Evolutionary conservation across 2,113 vertebrate species (phyloP).

Genomic region (Orthonyx spaldingii): DNA sequence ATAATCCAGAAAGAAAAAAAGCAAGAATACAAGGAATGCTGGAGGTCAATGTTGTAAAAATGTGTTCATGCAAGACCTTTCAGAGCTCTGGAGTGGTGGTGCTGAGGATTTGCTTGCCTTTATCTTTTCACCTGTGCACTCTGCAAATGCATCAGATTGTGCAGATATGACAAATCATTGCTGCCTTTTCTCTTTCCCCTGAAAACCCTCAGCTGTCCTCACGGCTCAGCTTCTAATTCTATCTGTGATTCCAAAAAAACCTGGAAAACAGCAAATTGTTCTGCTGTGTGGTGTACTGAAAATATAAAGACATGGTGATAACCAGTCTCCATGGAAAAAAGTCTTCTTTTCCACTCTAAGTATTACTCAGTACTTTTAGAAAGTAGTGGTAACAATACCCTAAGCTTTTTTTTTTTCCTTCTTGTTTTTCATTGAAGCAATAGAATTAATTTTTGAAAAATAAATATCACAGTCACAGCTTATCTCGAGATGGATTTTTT

Average conservation of each 20-base stretch:
- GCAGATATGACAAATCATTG: background rate
- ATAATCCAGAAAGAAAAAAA: background rate
- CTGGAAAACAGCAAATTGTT: background rate
- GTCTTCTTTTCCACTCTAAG: background rate
- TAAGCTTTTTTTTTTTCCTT: background rate
- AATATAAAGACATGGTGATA: background rate
- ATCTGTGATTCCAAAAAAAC: background rate
- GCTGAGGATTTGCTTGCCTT: background rate
- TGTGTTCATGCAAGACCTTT: background rate
- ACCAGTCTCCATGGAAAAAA: background rate
- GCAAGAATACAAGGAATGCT: background rate
- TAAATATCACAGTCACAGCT: background rate
- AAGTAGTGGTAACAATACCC: background rate
- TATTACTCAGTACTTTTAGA: background rate
- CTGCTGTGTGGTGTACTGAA: background rate
- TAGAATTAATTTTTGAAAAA: background rate
- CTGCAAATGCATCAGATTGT: background rate
- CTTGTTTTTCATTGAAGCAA: background rate
- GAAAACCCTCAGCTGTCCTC: background rate
- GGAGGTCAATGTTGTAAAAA: background rate
- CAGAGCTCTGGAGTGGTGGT: background rate
- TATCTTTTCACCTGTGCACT: background rate
- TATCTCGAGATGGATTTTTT: background rate
- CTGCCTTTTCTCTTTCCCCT: background rate
- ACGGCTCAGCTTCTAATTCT: background rate